Conservation (phyloP, 2,113 vertebrate species). For the Charadrius vociferus region DNA sequence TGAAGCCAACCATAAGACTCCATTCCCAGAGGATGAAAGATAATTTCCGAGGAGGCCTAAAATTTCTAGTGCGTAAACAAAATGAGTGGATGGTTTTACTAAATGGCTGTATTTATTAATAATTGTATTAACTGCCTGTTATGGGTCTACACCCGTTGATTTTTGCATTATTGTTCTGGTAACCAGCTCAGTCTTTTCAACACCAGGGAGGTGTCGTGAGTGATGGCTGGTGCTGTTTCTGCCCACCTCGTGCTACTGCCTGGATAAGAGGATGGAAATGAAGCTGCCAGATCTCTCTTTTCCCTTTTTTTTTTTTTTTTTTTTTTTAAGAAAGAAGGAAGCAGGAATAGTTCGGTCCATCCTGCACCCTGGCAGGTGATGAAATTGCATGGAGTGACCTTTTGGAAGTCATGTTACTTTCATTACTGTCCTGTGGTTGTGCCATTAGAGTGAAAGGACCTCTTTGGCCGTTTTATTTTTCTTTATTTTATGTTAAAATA, state of each 20-base stretch:
- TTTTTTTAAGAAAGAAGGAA: neutral
- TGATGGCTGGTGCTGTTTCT: neutral
- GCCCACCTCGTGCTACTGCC: neutral
- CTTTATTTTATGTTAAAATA: neutral
- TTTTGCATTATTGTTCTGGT: neutral
- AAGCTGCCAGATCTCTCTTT: neutral
- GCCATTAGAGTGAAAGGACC: neutral
- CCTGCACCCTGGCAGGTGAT: neutral
- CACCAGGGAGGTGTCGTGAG: neutral
- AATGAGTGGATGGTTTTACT: conserved; percentile 17
- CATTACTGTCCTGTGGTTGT: neutral
- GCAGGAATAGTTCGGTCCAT: neutral
- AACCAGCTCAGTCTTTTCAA: neutral
- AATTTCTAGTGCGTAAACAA: neutral
- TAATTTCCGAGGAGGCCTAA: neutral
- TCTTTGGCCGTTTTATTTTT: neutral
- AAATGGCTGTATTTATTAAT: conserved; percentile 12
- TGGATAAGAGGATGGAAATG: neutral
- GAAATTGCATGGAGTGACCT: neutral
- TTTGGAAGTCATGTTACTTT: neutral
- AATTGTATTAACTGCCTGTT: conserved; percentile 14
- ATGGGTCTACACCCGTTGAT: neutral
- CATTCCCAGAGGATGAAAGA: conserved; percentile 57
- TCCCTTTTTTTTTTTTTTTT: neutral
- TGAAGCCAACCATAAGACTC: conserved; percentile 31